Evolutionary conservation across 2,888 invertebrate species (phyloP).

Genomic region (Steinernema scapterisci): DNA sequence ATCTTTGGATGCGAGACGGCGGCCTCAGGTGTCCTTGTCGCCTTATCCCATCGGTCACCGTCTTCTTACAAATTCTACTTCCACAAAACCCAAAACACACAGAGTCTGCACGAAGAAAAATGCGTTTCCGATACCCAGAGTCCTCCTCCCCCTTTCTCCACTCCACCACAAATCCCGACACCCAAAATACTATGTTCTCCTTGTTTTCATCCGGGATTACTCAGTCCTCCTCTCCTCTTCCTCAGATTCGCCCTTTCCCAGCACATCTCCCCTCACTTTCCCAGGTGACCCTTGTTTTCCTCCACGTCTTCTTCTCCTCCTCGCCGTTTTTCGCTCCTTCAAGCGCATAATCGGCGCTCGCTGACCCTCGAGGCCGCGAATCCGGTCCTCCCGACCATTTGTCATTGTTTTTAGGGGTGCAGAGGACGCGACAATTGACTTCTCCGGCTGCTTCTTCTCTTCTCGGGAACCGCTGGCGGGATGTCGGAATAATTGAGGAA

Average conservation of each 20-base stretch:
- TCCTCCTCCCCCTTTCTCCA: too few species aligned
- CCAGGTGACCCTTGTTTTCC: background rate
- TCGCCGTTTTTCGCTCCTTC: background rate
- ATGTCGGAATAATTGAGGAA: slow-evolving; percentile 29
- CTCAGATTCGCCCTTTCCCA: background rate
- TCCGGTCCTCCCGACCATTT: background rate
- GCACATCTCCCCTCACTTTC: background rate
- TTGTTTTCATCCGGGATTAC: too few species aligned
- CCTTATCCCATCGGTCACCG: too few species aligned
- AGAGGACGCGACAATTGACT: slow-evolving; percentile 28
- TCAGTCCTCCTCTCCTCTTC: too few species aligned
- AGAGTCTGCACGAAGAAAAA: too few species aligned
- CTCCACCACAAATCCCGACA: too few species aligned
- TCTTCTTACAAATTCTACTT: too few species aligned
- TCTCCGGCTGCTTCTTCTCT: background rate
- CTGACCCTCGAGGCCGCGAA: background rate
- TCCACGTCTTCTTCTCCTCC: background rate
- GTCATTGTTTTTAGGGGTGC: slow-evolving; percentile 23
- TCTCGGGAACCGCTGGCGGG: background rate
- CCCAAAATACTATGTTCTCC: too few species aligned
- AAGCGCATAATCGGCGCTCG: background rate
- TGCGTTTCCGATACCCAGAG: too few species aligned
- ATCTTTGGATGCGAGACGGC: too few species aligned
- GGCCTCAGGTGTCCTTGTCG: too few species aligned
- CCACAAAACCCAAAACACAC: too few species aligned